Base-by-base conservation (phyloP, 2,888 invertebrate genomes). In the Macaria liturata region DNA sequence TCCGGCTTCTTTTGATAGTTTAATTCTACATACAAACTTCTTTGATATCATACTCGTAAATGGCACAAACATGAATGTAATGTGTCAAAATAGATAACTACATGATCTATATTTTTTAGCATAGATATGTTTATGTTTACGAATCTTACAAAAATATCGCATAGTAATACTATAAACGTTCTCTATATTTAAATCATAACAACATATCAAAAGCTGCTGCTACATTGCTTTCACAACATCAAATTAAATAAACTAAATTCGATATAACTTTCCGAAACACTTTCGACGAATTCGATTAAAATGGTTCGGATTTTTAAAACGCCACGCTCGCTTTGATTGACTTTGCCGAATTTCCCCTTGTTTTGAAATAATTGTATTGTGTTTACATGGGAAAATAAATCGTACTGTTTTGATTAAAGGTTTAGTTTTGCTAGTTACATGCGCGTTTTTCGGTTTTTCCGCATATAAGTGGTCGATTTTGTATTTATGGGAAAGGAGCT, bases 401-500 rank as follows among this genome's bases (percentile, higher is more conserved):
- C 72, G 70, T 74, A 74, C 53, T 1, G 0, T 9, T 32, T 53
- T 9, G 9, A 3, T 8, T 61, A 71, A 79, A 70, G 71, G 75
- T 68, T 49, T 55, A 62, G 66, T 74, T 73, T 80, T 52, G 54
- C 54, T 55, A 54, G 50, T 37, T 45, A 4, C 32, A 3, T 9
- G 37, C 59, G 34, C n/a, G 9, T 71, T 75, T 77, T 75, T 69
- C 52, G 63, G 66, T 67, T 76, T 81, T 81, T 77, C 73, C 69
- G 61, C 71, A 71, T 71, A 71, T 77, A 81, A 81, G 80, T 78
- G 80, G 78, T 83, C 83, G 81, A 85, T 85, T 81, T 76, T 74
- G 72, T 81, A 85, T 84, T 84, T 84, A 86, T 84, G 76, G 79
- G 80, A 75, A 76, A 72, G 71, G 70, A 81, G 81, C 81, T 83